Evolutionary conservation across 2,113 vertebrate species (phyloP).

Genomic region (Mungos mungo): DNA sequence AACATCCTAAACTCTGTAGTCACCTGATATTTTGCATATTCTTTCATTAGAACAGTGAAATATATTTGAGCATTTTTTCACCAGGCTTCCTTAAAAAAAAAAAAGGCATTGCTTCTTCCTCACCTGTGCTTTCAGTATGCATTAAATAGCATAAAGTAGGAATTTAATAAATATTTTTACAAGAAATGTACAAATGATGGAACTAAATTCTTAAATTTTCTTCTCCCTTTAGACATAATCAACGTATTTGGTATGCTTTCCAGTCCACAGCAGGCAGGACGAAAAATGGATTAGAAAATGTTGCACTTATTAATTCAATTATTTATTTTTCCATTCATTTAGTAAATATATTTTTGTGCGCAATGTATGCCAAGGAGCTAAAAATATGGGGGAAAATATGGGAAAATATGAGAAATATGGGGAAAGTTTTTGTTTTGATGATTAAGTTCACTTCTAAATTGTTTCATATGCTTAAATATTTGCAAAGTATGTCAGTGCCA

Average conservation of each 20-base stretch:
- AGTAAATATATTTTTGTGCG: not conserved
- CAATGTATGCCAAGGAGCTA: not conserved
- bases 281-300: not conserved
- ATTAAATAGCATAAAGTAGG: not conserved
- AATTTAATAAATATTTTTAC: conserved; percentile 5
- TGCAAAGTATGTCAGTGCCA: not conserved
- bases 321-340: not conserved
- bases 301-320: not conserved
- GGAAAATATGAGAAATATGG: not conserved
- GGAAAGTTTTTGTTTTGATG: not conserved
- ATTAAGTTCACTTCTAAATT: not conserved
- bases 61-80: not conserved
- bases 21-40: not conserved
- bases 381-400: no score
- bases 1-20: not conserved
- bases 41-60: not conserved
- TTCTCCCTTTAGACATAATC: not conserved
- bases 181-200: not conserved
- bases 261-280: not conserved
- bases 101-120: not conserved
- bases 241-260: not conserved
- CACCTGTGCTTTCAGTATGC: not conserved
- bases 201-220: not conserved
- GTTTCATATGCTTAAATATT: not conserved
- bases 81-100: not conserved